Conservation (phyloP, 2,113 vertebrate species). For the Rhodinocichla rosea region DNA sequence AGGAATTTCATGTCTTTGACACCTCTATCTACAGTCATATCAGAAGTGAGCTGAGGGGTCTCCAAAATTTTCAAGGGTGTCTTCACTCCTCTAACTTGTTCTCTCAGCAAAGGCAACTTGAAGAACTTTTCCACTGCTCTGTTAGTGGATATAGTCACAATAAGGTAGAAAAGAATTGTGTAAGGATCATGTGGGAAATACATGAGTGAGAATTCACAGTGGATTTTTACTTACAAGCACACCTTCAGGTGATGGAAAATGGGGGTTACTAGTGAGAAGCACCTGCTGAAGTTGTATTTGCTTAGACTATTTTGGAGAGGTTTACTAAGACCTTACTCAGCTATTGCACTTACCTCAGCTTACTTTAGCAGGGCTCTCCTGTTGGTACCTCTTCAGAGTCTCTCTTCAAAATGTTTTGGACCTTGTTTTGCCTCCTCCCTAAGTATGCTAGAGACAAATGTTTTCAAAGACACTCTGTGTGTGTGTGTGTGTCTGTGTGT, state of each 20-base stretch:
- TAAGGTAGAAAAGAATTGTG: neutral
- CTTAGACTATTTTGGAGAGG: neutral
- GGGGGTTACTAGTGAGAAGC: neutral
- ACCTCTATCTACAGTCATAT: accelerated
- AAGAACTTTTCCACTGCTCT: neutral
- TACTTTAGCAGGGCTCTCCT: neutral
- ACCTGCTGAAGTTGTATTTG: neutral
- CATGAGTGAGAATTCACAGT: neutral
- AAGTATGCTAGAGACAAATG: neutral
- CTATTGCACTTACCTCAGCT: neutral
- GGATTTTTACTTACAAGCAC: neutral
- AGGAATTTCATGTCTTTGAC: neutral
- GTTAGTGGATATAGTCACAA: neutral
- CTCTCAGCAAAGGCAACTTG: neutral
- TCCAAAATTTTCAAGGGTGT: neutral
- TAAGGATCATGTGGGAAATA: neutral
- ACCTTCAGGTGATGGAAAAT: neutral
- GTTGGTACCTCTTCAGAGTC: neutral
- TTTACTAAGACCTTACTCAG: neutral
- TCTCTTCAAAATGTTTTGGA: neutral
- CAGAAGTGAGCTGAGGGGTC: neutral
- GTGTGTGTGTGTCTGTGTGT: neutral
- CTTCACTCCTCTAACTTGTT: neutral
- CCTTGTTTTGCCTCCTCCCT: neutral
- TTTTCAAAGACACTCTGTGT: neutral